These are phyloP conservation scores for Bombus vancouverensis DNA, from an alignment of 1,140 invertebrate species.

Conservation along the genomic window DNA sequence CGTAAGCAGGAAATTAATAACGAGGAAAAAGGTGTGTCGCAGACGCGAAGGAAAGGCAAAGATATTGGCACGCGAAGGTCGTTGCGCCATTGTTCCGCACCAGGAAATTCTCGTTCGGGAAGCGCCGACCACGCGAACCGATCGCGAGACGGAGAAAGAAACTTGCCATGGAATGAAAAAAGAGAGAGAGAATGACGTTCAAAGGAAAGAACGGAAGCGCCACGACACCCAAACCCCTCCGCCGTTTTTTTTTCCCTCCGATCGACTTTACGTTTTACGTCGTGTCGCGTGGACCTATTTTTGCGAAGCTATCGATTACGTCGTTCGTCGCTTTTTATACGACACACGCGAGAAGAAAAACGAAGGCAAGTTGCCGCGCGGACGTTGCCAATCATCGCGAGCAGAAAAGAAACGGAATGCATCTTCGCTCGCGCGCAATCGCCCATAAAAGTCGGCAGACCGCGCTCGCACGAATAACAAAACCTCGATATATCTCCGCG, in stretches of 20 bases:
- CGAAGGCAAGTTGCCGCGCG: fast-evolving
- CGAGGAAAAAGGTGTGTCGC: fast-evolving
- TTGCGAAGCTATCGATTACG: neutral
- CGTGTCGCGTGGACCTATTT: too few species aligned
- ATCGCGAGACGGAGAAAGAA: neutral
- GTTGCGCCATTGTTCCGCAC: slow-evolving; percentile 61
- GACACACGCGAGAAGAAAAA: too few species aligned
- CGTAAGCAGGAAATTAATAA: too few species aligned
- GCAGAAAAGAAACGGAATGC: fast-evolving
- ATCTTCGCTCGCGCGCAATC: fast-evolving
- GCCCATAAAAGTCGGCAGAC: too few species aligned
- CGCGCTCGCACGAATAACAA: too few species aligned
- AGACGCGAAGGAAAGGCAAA: neutral
- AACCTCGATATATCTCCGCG: too few species aligned
- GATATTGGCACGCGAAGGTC: slow-evolving; percentile 62
- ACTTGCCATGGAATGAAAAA: too few species aligned
- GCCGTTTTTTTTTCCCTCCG: neutral
- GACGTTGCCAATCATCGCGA: too few species aligned
- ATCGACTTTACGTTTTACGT: neutral
- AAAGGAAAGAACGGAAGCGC: neutral
- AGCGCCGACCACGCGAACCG: neutral
- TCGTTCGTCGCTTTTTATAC: fast-evolving
- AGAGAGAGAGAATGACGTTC: neutral
- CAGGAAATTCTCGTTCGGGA: slow-evolving; percentile 54
- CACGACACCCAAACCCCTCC: neutral